Percentiles rank a stretch among this genome's conserved stretches.
phyloP scores from a whole-genome alignment of 2,113 vertebrate genomes.

The Tupaia chinensis region DNA sequence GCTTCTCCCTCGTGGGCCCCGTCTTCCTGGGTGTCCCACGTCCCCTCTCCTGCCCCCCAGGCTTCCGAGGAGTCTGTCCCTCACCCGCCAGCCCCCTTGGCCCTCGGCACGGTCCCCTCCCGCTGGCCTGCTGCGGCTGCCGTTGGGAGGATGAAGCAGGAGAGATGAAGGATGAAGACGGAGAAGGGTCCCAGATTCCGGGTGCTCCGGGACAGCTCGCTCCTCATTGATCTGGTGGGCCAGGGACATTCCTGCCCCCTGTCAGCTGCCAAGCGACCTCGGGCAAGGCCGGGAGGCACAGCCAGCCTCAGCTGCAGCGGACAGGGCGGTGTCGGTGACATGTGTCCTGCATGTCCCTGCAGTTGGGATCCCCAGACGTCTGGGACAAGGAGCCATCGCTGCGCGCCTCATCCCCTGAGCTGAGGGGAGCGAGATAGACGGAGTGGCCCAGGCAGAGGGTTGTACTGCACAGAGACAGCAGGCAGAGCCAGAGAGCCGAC shows the following conservation, averaged over 20 bases:
- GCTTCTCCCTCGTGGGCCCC: neutral
- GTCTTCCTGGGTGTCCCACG: neutral
- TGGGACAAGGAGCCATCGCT: neutral
- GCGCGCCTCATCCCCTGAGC: neutral
- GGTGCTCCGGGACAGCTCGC: accelerated
- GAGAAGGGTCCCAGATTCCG: neutral
- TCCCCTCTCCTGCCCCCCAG: neutral
- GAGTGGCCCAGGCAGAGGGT: neutral
- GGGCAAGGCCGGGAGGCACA: neutral
- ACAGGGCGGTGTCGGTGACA: neutral
- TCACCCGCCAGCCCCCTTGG: neutral
- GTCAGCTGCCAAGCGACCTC: neutral
- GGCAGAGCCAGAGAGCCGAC: no score
- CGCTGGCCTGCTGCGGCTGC: neutral
- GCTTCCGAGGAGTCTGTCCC: neutral
- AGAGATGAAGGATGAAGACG: neutral
- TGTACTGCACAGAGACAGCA: neutral
- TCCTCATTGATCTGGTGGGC: neutral
- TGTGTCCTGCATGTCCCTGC: neutral
- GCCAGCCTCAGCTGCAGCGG: neutral
- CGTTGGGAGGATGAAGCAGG: neutral
- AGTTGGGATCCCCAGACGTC: neutral
- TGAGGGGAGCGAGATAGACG: neutral
- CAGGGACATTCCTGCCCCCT: neutral
- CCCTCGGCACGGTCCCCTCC: neutral